These are phyloP conservation scores for Porites divaricata DNA, from an alignment of 92 coral and sea anemone genomes.

Conservation along the genomic window DNA sequence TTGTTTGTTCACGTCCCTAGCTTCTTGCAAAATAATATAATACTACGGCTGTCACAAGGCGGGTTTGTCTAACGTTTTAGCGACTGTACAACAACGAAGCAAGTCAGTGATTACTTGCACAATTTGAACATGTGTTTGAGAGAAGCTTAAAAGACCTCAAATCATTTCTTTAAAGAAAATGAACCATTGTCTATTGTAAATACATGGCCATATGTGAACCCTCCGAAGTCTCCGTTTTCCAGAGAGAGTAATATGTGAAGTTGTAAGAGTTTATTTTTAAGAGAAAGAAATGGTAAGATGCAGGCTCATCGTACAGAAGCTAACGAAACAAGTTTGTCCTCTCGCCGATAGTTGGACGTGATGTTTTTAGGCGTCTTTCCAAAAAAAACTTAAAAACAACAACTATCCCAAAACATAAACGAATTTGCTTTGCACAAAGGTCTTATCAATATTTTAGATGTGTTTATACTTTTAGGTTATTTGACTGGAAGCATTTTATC, in stretches of 20 bases:
- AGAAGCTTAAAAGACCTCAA: background rate
- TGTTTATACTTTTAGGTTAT: slow-evolving; percentile 5
- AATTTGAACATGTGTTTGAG: background rate
- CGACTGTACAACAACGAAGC: background rate
- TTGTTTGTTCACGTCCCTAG: background rate
- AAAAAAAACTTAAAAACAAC: background rate
- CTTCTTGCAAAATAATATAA: background rate
- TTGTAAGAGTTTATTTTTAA: too few relatives aligned
- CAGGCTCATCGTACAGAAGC: too few relatives aligned
- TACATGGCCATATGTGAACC: too few relatives aligned
- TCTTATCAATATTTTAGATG: slow-evolving; percentile 6
- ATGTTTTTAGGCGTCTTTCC: background rate
- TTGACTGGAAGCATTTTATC: slow-evolving; percentile 1
- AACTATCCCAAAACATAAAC: background rate
- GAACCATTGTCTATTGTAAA: too few relatives aligned
- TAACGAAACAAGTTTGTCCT: too few relatives aligned
- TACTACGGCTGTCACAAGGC: background rate
- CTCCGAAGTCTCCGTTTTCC: too few relatives aligned
- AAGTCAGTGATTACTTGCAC: background rate
- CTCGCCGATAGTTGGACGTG: too few relatives aligned
- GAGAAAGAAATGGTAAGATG: too few relatives aligned
- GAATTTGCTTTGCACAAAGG: background rate
- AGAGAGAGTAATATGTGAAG: too few relatives aligned
- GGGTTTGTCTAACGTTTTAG: background rate
- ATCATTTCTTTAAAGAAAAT: background rate